Percentiles rank a stretch among this genome's conserved stretches.
These are phyloP conservation scores for Selene dorsalis DNA, from an alignment of 2,797 vertebrate species.

Conservation along the genomic window DNA sequence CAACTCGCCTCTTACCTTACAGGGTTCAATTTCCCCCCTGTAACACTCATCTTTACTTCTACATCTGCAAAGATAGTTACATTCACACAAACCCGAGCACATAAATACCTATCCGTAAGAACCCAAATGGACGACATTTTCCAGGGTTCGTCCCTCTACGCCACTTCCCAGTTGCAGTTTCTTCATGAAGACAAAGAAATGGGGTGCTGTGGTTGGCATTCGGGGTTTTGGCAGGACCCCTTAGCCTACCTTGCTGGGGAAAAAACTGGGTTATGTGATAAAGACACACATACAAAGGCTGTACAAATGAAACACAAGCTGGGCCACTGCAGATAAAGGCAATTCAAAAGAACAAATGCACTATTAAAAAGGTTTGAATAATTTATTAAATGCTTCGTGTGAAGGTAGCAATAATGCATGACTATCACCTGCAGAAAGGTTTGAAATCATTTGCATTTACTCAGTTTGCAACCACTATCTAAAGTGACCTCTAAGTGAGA, in stretches of 20 bases:
- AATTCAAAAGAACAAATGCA: slow-evolving; percentile 78
- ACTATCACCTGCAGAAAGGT: neutral
- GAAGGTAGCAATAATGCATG: slow-evolving; percentile 6
- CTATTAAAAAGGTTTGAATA: neutral
- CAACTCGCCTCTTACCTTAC: slow-evolving; percentile 93
- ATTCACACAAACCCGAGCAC: slow-evolving; percentile 99
- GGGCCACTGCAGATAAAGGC: slow-evolving; percentile 90
- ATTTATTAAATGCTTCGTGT: neutral
- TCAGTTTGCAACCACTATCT: neutral
- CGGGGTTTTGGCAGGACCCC: slow-evolving; percentile 96
- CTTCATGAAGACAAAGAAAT: slow-evolving; percentile 97
- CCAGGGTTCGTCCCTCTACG: slow-evolving; percentile 98
- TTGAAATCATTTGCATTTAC: neutral
- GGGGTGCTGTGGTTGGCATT: slow-evolving; percentile 94
- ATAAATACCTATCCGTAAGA: slow-evolving; percentile 99
- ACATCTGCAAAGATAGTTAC: slow-evolving; percentile 90
- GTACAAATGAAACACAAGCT: slow-evolving; percentile 92
- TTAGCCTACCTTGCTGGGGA: slow-evolving; percentile 98
- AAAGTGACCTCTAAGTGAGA: neutral
- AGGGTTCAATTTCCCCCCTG: slow-evolving; percentile 86
- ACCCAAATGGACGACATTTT: slow-evolving; percentile 99
- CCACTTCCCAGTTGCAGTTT: slow-evolving; percentile 95
- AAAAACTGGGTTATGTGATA: slow-evolving; percentile 98
- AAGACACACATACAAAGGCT: slow-evolving; percentile 97
- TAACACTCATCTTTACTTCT: slow-evolving; percentile 83